These are phyloP conservation scores for Hydriomena furcata DNA, from an alignment of 2,888 invertebrate species.

Conservation along the genomic window DNA sequence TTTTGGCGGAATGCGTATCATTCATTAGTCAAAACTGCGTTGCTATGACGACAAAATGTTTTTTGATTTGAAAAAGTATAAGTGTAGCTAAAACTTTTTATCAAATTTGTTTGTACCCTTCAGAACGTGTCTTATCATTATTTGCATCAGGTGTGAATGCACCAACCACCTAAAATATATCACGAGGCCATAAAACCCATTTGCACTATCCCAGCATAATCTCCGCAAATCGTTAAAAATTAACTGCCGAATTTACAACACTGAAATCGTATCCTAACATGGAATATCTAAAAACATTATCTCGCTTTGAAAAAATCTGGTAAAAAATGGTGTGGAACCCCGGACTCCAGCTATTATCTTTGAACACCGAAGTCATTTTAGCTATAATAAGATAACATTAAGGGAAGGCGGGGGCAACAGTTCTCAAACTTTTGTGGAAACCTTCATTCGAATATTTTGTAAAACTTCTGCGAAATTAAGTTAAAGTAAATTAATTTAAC, in stretches of 20 bases:
- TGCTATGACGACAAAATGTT: too few species aligned
- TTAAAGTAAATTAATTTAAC: too few species aligned
- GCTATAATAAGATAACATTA: constrained; percentile 84
- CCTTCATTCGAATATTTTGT: too few species aligned
- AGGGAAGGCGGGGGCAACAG: constrained; percentile 60
- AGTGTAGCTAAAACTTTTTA: too few species aligned
- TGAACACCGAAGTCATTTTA: constrained; percentile 83
- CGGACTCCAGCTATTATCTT: constrained; percentile 74
- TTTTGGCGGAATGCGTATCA: too few species aligned
- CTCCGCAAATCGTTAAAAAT: constrained; percentile 36
- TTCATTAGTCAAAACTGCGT: too few species aligned
- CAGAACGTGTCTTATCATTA: background rate
- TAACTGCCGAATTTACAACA: constrained; percentile 39
- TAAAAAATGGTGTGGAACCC: constrained; percentile 76
- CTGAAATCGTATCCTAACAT: constrained; percentile 71
- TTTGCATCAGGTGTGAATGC: constrained; percentile 8
- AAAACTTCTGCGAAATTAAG: too few species aligned
- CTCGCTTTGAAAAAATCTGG: constrained; percentile 57
- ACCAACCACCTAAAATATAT: background rate
- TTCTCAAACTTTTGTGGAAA: constrained; percentile 53
- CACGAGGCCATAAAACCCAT: constrained; percentile 8
- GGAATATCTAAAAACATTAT: constrained; percentile 76
- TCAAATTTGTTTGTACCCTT: too few species aligned
- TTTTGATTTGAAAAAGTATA: too few species aligned
- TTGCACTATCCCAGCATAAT: constrained; percentile 12